Evolutionary conservation across 2,888 invertebrate genomes (phyloP), one percentile per base, ranked within the genome.

Genomic region (Chalcis sispes): DNA sequence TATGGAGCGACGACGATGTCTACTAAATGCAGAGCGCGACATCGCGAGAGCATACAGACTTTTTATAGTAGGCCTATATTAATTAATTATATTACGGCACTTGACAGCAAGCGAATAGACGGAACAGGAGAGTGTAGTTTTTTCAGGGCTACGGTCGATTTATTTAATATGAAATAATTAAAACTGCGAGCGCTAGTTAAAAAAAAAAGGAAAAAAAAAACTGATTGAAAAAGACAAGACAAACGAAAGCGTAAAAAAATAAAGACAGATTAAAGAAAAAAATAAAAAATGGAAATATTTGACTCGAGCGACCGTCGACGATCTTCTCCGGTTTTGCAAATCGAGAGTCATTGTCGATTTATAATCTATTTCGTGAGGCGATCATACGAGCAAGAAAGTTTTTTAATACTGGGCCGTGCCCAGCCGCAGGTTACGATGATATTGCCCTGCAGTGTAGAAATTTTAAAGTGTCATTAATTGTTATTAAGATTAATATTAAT

Each of bases 381-480:
- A 78, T 74, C 75, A 76, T 70, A 77, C 77, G 75, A 76, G 79
- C 74, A 76, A 77, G 77, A 77, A 79, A 81, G 77, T 82, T 81
- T 81, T 81, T 80, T 79, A 81, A 81, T 80, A 81, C 82, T 81
- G 85, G 86, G 84, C 84, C 80, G 83, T 85, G 85, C 84, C 84
- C 84, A 84, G 80, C 81, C 74, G 80, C 81, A 80, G 83, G 82
- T 83, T 82, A 81, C 82, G 78, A 81, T 81, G 81, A 79, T 80
- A 80, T 81, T 83, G 81, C 81, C 83, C 84, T 85, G 86, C 85
- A 84, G 79, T 86, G 85, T 86, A 87, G 85, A 87, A 86, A 86
- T 86, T 86, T 85, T 83, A 82, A 83, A 85, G 84, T 85, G 84
- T 87, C 86, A 87, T 86, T 85, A 83, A 87, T 85, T 85, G 85